A percentile compares a stretch with the other conserved stretches of the same genome.
These are phyloP conservation scores for Microcebus ravelobensis DNA, from an alignment of 2,113 vertebrate species.

Conservation along the genomic window DNA sequence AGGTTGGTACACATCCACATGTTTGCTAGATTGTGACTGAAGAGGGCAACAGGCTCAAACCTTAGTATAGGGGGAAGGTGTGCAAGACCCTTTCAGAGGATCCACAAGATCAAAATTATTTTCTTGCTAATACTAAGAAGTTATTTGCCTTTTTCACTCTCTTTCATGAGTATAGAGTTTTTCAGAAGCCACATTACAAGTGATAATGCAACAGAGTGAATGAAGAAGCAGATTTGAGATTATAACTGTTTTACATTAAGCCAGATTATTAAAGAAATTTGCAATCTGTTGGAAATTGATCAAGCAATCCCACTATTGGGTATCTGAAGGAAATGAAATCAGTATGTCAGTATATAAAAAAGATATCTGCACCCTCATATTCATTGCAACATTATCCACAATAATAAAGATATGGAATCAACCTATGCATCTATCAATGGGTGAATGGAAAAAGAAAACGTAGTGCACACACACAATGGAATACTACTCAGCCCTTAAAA, in stretches of 20 bases:
- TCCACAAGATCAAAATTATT: not conserved
- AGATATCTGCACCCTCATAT: not conserved
- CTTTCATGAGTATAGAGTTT: not conserved
- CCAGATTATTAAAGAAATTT: not conserved
- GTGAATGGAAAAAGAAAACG: not conserved
- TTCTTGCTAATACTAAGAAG: not conserved
- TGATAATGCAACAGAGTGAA: not conserved
- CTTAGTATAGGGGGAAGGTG: not conserved
- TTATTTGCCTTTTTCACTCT: not conserved
- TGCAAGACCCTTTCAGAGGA: not conserved
- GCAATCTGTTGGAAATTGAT: not conserved
- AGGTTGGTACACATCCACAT: not conserved
- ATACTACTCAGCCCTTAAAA: not conserved
- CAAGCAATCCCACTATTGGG: not conserved
- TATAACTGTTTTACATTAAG: not conserved
- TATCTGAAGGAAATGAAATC: not conserved
- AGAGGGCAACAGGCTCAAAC: not conserved
- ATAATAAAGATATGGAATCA: not conserved
- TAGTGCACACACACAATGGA: not conserved
- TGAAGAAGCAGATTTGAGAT: not conserved
- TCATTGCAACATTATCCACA: not conserved
- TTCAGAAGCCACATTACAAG: not conserved
- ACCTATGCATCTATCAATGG: not conserved
- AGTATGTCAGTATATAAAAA: not conserved
- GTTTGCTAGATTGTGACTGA: not conserved